These are phyloP conservation scores for Drosophila lutescens DNA, from an alignment of 2,888 invertebrate species.

Conservation along the genomic window DNA sequence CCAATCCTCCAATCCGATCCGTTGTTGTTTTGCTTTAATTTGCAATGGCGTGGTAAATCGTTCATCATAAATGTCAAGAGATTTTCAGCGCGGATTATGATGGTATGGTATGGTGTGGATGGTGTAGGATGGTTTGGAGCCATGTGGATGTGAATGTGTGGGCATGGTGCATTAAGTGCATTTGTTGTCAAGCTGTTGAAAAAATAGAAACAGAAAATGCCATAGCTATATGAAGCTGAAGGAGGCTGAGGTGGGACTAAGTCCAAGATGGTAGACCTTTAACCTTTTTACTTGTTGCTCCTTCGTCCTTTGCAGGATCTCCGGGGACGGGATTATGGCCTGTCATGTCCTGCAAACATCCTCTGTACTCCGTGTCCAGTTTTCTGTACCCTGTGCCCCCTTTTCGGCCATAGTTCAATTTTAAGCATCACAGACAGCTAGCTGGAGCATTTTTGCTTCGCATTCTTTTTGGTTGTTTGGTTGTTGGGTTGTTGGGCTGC, in stretches of 20 bases:
- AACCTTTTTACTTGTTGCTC: slow-evolving; percentile 32
- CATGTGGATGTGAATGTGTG: not conserved
- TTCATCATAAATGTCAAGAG: slow-evolving; percentile 59
- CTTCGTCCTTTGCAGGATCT: not conserved
- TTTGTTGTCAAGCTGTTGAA: slow-evolving; percentile 4
- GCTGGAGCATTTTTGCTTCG: slow-evolving; percentile 11
- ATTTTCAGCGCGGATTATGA: slow-evolving; percentile 47
- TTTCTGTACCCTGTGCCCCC: not conserved
- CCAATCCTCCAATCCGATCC: not conserved
- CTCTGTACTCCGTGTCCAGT: not conserved
- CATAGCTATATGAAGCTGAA: slow-evolving; percentile 11
- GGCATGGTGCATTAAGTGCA: slow-evolving; percentile 25
- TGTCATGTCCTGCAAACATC: slow-evolving; percentile 19
- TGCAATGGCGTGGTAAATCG: slow-evolving; percentile 55
- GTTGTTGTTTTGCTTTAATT: slow-evolving; percentile 49
- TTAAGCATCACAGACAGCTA: slow-evolving; percentile 16
- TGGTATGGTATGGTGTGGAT: slow-evolving; percentile 1
- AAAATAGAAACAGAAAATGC: slow-evolving; percentile 10
- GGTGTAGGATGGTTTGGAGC: not conserved
- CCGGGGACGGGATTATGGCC: slow-evolving; percentile 24
- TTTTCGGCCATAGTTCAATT: slow-evolving; percentile 18
- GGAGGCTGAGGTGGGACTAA: slow-evolving; percentile 3
- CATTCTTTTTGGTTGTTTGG: slow-evolving; percentile 26
- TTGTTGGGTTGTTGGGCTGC: slow-evolving; percentile 5
- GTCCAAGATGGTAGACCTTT: slow-evolving; percentile 4